Evolutionary conservation across 2,888 invertebrate genomes (phyloP).

Genomic region (Rapana venosa): DNA sequence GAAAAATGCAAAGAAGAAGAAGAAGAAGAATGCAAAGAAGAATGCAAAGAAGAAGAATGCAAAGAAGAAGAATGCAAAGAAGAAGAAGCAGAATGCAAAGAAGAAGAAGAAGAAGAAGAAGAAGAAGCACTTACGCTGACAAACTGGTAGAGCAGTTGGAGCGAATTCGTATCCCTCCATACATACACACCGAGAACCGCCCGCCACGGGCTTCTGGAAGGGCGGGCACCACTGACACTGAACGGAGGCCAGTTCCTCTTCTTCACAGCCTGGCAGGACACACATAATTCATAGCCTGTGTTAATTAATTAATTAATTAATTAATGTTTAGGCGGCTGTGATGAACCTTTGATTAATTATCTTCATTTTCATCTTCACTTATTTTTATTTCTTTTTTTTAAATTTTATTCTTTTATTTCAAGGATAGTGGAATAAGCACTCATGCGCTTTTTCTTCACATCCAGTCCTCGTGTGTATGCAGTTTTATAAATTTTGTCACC

Average conservation of each 20-base stretch:
- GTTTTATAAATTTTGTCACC: too few species aligned
- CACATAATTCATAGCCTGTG: too few species aligned
- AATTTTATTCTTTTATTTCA: too few species aligned
- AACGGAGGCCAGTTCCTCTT: constrained; percentile 20
- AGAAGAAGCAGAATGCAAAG: neutral
- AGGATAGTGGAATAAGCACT: too few species aligned
- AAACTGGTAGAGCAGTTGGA: neutral
- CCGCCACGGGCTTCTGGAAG: constrained; percentile 24
- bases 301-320: too few species aligned
- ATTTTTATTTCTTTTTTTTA: too few species aligned
- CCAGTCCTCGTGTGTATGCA: too few species aligned
- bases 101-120: neutral
- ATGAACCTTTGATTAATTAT: too few species aligned
- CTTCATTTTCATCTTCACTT: too few species aligned
- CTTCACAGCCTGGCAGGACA: constrained; percentile 25
- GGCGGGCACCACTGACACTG: constrained; percentile 43
- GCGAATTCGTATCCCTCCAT: constrained; percentile 40
- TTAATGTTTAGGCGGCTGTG: too few species aligned
- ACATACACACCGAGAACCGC: constrained; percentile 2
- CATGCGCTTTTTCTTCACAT: too few species aligned
- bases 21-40: neutral
- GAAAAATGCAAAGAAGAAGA: neutral
- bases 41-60: neutral
- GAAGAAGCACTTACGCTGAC: constrained; percentile 32
- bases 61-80: neutral